Evolutionary conservation across 2,888 invertebrate genomes (phyloP), one percentile per base, ranked within the genome.

Genomic region (Xanthia togata): DNA sequence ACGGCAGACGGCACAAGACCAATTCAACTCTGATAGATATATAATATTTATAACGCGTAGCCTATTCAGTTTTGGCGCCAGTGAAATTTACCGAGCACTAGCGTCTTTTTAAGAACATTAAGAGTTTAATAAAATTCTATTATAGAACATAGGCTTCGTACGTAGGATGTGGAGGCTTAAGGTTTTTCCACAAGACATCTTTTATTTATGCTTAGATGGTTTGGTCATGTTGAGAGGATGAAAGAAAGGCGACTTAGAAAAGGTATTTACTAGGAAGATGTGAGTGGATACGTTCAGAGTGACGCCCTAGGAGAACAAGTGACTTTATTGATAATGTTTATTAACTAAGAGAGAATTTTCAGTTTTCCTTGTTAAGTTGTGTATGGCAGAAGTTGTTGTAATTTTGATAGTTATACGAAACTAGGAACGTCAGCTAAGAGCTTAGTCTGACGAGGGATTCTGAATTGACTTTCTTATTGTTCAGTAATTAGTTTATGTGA

Each of bases 51-150:
- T 83, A 57, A 71, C 60, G 31, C 4, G 38, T 60, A 17, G 38
- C 60, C 55, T 55, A 64, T 79, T 79, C 55, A 53, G 57, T 57
- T 59, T n/a, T n/a, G 50, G 53, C 53, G 14, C 2, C 23, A 4
- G 38, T 67, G 17, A 59, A 79, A 74, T 53, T 53, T 63, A 73
- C 20, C 8, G 53, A 69, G 50, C 5, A 65, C 50, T 60, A 41
- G 59, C 17, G 44, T 60, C 41, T 67, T 59, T 31, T 47, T 50
- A 59, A 68, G 47, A 31, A 14, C 26, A 57, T 72, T 71, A 69
- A 41, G 47, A 47, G 12, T 63, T 77, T 35, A 59, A 82, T 68
- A 63, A 59, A 77, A 82, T 63, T 47, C 14, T 35, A 62, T 62
- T 63, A 31, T 20, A 23, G n/a, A 67, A 67, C 17, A 53, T 47